phyloP scores from a whole-genome alignment of 2,888 invertebrate genomes.

The Timema podura region DNA sequence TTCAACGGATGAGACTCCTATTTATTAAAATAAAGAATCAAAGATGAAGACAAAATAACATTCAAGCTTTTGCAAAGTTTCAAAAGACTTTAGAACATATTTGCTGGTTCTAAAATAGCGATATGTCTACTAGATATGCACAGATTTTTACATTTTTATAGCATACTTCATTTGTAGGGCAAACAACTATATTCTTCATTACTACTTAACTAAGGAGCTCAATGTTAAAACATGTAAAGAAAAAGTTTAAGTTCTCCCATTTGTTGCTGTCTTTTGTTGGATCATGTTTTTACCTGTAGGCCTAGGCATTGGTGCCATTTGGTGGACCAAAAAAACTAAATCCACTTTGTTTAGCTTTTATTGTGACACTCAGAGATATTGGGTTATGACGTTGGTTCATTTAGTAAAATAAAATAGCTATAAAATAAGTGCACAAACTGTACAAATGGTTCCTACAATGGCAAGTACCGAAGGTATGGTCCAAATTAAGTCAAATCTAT shows the following conservation, averaged over 20 bases:
- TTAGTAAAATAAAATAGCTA: constrained; percentile 26
- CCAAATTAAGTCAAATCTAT: not conserved
- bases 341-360: constrained; percentile 30
- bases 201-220: constrained; percentile 32
- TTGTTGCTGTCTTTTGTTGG: constrained; percentile 19
- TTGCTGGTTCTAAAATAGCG: constrained; percentile 31
- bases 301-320: constrained; percentile 23
- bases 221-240: constrained; percentile 26
- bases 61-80: constrained; percentile 31
- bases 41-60: constrained; percentile 15
- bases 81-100: constrained; percentile 28
- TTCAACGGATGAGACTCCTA: not conserved
- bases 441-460: constrained; percentile 33
- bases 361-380: constrained; percentile 29
- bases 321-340: constrained; percentile 26
- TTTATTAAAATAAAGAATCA: constrained; percentile 9
- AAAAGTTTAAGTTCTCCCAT: constrained; percentile 20
- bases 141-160: constrained; percentile 36
- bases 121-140: constrained; percentile 33
- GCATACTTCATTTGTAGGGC: constrained; percentile 34
- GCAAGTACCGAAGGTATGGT: constrained; percentile 29
- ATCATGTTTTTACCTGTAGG: constrained; percentile 21
- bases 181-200: constrained; percentile 31
- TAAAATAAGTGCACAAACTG: constrained; percentile 30
- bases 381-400: constrained; percentile 28